Percentiles rank a stretch among this genome's conserved stretches.
Conservation (phyloP, 2,888 invertebrate species). For the Temnothorax unifasciatus region DNA sequence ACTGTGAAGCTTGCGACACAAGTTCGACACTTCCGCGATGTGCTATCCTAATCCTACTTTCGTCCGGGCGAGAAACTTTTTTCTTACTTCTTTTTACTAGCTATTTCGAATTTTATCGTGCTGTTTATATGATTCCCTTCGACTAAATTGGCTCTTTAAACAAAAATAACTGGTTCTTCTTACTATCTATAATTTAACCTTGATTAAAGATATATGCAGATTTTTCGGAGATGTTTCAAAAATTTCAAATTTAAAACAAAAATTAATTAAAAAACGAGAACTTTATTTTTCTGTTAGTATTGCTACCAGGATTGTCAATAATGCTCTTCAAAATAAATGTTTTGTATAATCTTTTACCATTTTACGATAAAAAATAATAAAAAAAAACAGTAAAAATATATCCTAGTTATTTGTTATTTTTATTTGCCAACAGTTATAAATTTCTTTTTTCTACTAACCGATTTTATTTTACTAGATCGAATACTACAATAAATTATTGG, state of each 20-base stretch:
- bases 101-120: neutral
- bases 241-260: neutral
- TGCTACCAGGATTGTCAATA: neutral
- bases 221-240: neutral
- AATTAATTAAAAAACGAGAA: neutral
- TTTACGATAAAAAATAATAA: neutral
- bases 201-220: neutral
- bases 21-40: constrained; percentile 49
- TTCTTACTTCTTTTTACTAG: neutral
- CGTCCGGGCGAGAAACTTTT: constrained; percentile 15
- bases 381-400: neutral
- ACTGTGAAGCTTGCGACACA: constrained; percentile 42
- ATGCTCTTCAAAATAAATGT: neutral
- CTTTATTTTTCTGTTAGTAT: no score
- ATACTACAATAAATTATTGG: constrained; percentile 34
- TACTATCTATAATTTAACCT: neutral
- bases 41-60: constrained; percentile 19
- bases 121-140: constrained; percentile 14
- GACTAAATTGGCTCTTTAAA: neutral
- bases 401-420: neutral
- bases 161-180: neutral
- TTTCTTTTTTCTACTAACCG: neutral
- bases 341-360: neutral
- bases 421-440: neutral
- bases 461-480: constrained; percentile 32